Percentiles rank a stretch among this genome's conserved stretches.
Conservation (phyloP, 2,888 invertebrate genomes). For the Panzeria rudis region DNA sequence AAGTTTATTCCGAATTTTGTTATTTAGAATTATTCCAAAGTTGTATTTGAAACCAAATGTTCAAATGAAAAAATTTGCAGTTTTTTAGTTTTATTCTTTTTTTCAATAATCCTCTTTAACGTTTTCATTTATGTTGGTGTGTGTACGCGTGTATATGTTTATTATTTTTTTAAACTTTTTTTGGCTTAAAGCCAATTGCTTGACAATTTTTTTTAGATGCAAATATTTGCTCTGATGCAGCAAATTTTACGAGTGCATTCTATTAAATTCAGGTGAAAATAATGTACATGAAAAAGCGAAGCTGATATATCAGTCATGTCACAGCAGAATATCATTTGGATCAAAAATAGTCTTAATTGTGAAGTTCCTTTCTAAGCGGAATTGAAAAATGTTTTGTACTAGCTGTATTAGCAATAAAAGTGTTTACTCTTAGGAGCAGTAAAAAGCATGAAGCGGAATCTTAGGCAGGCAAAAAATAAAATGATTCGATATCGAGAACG, state of each 20-base stretch:
- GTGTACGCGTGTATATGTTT: not conserved
- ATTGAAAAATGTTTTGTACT: too few relatives aligned
- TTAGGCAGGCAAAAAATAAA: too few relatives aligned
- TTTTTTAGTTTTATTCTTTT: constrained; percentile 11
- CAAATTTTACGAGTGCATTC: not conserved
- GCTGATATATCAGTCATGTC: too few relatives aligned
- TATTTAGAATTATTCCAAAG: constrained; percentile 57
- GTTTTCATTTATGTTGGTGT: constrained; percentile 17
- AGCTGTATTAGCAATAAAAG: too few relatives aligned
- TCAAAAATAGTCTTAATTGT: too few relatives aligned
- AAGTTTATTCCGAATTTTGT: constrained; percentile 55
- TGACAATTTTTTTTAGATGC: constrained; percentile 21
- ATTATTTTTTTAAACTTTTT: not conserved
- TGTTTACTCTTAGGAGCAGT: too few relatives aligned
- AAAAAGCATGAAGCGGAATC: too few relatives aligned
- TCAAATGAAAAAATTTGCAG: constrained; percentile 27
- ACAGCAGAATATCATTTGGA: too few relatives aligned
- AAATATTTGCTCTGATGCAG: constrained; percentile 18
- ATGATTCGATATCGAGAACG: too few relatives aligned
- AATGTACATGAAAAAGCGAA: too few relatives aligned
- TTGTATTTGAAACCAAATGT: constrained; percentile 41
- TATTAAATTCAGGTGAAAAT: not conserved
- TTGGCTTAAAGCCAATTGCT: constrained; percentile 63
- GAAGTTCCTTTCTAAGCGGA: too few relatives aligned
- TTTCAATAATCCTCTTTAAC: constrained; percentile 57